Percentiles rank a stretch among this genome's conserved stretches.
These are phyloP conservation scores for Acanthopagrus latus DNA, from an alignment of 2,797 vertebrate species.

Conservation along the genomic window DNA sequence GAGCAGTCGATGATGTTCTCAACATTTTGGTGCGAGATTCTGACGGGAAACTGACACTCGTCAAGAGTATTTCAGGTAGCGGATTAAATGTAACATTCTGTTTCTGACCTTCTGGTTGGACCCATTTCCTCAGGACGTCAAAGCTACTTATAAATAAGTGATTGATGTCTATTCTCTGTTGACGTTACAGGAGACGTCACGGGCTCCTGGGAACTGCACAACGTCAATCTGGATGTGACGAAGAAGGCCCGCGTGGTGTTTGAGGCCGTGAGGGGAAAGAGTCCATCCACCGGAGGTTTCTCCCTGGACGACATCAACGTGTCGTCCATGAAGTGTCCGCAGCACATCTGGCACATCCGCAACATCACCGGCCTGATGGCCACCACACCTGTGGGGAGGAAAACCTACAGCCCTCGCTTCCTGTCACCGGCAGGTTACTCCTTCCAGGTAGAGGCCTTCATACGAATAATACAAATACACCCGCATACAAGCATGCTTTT, in stretches of 20 bases:
- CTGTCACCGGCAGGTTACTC: conserved; percentile 89
- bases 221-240: conserved; percentile 80
- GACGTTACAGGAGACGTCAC: conserved; percentile 65
- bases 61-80: conserved; percentile 73
- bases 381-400: conserved; percentile 54
- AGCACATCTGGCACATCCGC: conserved; percentile 89
- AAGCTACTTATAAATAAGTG: background rate
- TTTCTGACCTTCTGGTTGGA: no score
- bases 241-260: conserved; percentile 89
- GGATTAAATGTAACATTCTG: background rate
- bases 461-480: background rate
- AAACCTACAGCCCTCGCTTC: conserved; percentile 87
- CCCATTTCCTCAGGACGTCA: no score
- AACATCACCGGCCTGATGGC: conserved; percentile 85
- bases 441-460: conserved; percentile 82
- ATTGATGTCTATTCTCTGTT: background rate
- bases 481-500: no score
- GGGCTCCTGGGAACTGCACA: conserved; percentile 88
- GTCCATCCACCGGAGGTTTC: conserved; percentile 84
- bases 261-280: conserved; percentile 82
- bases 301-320: conserved; percentile 94
- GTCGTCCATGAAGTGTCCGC: conserved; percentile 89
- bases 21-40: conserved; percentile 85
- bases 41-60: conserved; percentile 49
- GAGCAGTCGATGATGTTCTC: conserved; percentile 80